Percentiles rank a stretch among this genome's conserved stretches.
These are phyloP conservation scores for Grammomys surdaster DNA, from an alignment of 2,113 vertebrate species.

Conservation along the genomic window DNA sequence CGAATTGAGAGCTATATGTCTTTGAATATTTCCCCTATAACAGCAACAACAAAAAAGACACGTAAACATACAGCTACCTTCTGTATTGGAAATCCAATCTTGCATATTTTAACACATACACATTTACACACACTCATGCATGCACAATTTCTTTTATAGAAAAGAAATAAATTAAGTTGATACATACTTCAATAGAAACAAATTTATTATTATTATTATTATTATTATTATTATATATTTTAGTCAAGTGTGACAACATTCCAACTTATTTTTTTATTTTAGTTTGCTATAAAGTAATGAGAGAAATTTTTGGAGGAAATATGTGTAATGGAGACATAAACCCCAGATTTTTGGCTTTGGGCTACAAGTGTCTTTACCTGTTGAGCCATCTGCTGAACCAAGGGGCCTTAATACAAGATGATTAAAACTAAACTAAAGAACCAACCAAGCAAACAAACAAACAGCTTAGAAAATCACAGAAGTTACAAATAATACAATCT, in stretches of 20 bases:
- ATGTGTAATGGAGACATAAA: too few species aligned
- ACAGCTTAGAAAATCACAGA: neutral
- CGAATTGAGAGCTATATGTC: neutral
- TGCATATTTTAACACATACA: neutral
- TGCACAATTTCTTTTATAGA: neutral
- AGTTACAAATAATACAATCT: neutral
- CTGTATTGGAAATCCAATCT: neutral
- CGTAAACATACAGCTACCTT: neutral
- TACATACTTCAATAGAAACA: neutral
- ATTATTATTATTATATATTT: neutral
- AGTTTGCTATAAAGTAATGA: neutral
- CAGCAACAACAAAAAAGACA: neutral
- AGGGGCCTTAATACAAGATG: neutral
- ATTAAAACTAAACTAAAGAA: neutral
- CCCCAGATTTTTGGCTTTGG: neutral
- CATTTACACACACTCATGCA: neutral
- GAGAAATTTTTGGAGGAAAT: neutral
- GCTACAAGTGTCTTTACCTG: neutral
- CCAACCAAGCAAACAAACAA: neutral
- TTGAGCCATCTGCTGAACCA: neutral
- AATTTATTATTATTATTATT: neutral
- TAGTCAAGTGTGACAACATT: neutral
- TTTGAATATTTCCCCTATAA: neutral
- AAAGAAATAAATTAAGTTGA: neutral
- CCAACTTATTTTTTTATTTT: conserved; percentile 5